These are phyloP conservation scores for Drosophila neonasuta DNA, from an alignment of 2,888 invertebrate genomes.

Conservation along the genomic window DNA sequence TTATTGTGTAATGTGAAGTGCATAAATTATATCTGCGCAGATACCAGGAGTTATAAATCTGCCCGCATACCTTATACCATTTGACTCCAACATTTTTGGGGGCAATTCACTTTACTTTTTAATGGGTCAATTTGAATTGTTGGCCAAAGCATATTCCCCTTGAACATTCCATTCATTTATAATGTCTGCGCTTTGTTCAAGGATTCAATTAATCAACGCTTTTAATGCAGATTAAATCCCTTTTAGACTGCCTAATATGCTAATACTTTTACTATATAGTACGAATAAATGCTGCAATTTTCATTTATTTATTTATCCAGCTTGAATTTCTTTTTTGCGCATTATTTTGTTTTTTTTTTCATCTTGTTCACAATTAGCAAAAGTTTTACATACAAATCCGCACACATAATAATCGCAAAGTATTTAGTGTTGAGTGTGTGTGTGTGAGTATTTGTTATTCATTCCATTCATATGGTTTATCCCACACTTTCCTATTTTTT, in stretches of 20 bases:
- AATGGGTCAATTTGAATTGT: slow-evolving; percentile 46
- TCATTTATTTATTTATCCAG: slow-evolving; percentile 43
- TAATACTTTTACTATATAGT: neutral
- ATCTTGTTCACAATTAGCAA: slow-evolving; percentile 44
- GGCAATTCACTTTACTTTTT: slow-evolving; percentile 25
- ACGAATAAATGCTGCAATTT: slow-evolving; percentile 8
- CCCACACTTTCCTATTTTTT: slow-evolving; percentile 15
- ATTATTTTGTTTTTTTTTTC: slow-evolving; percentile 5
- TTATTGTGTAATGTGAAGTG: slow-evolving; percentile 62
- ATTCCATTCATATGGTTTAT: slow-evolving; percentile 43
- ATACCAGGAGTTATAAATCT: neutral
- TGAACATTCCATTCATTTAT: neutral
- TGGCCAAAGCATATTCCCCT: neutral
- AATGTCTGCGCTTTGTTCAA: neutral
- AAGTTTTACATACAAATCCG: slow-evolving; percentile 22
- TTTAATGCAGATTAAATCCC: slow-evolving; percentile 1
- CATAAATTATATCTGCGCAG: slow-evolving; percentile 59
- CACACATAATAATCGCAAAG: slow-evolving; percentile 11
- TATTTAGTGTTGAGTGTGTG: slow-evolving; percentile 2
- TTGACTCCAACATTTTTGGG: too few relatives aligned
- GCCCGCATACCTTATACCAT: slow-evolving; percentile 2
- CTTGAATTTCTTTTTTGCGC: slow-evolving; percentile 17
- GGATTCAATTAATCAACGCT: slow-evolving; percentile 7
- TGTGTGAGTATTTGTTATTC: slow-evolving; percentile 26
- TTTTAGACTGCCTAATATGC: slow-evolving; percentile 6